Conservation (phyloP, 1,140 invertebrate species). For the Daktulosphaira vitifoliae region DNA sequence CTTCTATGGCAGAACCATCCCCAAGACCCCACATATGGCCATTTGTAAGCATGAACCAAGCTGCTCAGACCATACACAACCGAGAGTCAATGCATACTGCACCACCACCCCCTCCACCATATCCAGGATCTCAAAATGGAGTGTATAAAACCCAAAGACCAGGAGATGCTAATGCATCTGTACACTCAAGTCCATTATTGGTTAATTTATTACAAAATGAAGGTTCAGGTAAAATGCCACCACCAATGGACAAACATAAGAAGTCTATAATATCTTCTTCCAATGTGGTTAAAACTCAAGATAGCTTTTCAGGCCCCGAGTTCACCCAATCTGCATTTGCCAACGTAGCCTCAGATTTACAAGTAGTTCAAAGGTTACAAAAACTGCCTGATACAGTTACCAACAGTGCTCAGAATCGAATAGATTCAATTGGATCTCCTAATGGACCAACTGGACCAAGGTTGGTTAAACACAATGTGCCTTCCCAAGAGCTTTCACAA, state of each 20-base stretch:
- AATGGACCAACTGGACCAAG: constrained; percentile 19
- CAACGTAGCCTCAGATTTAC: constrained; percentile 27
- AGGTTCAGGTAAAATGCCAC: constrained; percentile 45
- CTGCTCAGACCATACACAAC: constrained; percentile 53
- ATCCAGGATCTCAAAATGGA: constrained; percentile 43
- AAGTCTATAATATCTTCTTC: constrained; percentile 42
- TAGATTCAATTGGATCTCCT: constrained; percentile 33
- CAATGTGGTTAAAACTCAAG: constrained; percentile 23
- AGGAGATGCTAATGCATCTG: constrained; percentile 39
- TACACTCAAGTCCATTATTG: constrained; percentile 76
- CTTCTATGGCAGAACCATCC: constrained; percentile 28
- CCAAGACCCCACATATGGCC: constrained; percentile 48
- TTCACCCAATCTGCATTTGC: constrained; percentile 34
- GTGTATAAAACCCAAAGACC: constrained; percentile 31
- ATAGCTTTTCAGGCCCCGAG: constrained; percentile 31
- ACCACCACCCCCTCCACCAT: constrained; percentile 46
- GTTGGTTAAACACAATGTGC: constrained; percentile 30
- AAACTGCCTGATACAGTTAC: constrained; percentile 32
- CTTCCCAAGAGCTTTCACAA: constrained; percentile 31
- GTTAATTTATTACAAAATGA: constrained; percentile 87
- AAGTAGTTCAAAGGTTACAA: constrained; percentile 28
- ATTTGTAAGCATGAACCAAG: constrained; percentile 84
- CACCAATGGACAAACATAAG: constrained; percentile 39
- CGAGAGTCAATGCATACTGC: constrained; percentile 39
- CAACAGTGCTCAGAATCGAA: constrained; percentile 33